Percentiles rank a stretch among this genome's conserved stretches.
Conservation (phyloP, 2,888 invertebrate species). For the Crioceris asparagi region DNA sequence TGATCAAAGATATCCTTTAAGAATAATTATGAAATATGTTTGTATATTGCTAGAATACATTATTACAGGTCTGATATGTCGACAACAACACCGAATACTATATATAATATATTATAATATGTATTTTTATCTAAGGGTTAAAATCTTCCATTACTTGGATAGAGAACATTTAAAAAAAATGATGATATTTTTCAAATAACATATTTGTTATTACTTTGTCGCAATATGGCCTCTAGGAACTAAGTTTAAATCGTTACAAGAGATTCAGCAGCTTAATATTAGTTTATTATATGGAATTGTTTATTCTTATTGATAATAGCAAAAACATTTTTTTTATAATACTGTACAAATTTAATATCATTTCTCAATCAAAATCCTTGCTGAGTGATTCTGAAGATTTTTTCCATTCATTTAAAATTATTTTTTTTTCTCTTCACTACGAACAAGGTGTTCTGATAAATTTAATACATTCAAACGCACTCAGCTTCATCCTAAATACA, state of each 20-base stretch:
- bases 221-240: constrained; percentile 34
- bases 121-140: constrained; percentile 11
- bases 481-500: too few species aligned
- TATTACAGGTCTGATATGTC: constrained; percentile 35
- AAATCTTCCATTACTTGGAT: too few species aligned
- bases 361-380: background rate
- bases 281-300: constrained; percentile 24
- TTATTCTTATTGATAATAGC: constrained; percentile 24
- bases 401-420: too few species aligned
- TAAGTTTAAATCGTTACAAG: constrained; percentile 26
- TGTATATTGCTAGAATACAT: constrained; percentile 22
- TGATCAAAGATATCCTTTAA: too few species aligned
- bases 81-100: constrained; percentile 35
- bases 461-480: too few species aligned
- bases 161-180: constrained; percentile 27
- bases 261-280: constrained; percentile 15
- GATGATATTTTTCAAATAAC: constrained; percentile 24
- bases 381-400: constrained; percentile 7
- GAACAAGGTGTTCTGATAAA: too few species aligned
- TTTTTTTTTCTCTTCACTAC: too few species aligned
- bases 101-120: constrained; percentile 22
- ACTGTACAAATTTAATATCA: constrained; percentile 31
- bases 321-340: constrained; percentile 31
- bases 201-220: too few species aligned
- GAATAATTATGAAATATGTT: background rate